These are phyloP conservation scores for Carassius gibelio DNA, from an alignment of 2,113 vertebrate genomes.

Conservation along the genomic window DNA sequence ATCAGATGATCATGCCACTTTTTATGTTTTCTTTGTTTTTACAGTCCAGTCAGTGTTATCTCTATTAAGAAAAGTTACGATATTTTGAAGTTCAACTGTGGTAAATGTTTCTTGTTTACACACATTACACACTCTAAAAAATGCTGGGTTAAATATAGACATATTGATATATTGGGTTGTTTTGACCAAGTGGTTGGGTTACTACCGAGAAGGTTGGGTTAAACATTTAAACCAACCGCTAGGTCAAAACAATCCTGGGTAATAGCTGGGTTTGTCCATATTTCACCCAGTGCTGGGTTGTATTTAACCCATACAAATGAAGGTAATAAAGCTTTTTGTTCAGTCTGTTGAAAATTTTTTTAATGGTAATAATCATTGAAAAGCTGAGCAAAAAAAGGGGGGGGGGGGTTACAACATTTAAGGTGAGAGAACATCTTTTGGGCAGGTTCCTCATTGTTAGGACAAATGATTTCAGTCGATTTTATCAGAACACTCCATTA, in stretches of 20 bases:
- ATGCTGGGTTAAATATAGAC: too few relatives aligned
- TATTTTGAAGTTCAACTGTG: neutral
- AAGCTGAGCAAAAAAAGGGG: neutral
- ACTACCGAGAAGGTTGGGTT: too few relatives aligned
- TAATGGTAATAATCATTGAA: neutral
- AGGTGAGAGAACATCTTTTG: neutral
- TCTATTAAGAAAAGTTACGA: neutral
- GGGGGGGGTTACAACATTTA: neutral
- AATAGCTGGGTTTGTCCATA: too few relatives aligned
- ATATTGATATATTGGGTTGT: too few relatives aligned
- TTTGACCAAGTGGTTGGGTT: too few relatives aligned
- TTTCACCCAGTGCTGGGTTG: too few relatives aligned
- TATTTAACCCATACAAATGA: too few relatives aligned
- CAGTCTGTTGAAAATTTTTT: neutral
- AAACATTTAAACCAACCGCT: too few relatives aligned
- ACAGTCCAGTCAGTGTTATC: neutral
- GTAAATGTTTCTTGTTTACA: neutral
- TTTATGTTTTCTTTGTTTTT: neutral
- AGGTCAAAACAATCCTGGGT: too few relatives aligned
- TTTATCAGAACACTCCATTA: slow-evolving; percentile 37
- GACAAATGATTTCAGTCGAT: slow-evolving; percentile 38
- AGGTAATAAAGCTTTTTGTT: neutral
- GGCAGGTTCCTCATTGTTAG: neutral
- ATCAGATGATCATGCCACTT: neutral
- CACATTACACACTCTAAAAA: neutral